phyloP scores from a whole-genome alignment of 30 jellyfish, hydroid and myxozoan species.

The Hydra vulgaris region DNA sequence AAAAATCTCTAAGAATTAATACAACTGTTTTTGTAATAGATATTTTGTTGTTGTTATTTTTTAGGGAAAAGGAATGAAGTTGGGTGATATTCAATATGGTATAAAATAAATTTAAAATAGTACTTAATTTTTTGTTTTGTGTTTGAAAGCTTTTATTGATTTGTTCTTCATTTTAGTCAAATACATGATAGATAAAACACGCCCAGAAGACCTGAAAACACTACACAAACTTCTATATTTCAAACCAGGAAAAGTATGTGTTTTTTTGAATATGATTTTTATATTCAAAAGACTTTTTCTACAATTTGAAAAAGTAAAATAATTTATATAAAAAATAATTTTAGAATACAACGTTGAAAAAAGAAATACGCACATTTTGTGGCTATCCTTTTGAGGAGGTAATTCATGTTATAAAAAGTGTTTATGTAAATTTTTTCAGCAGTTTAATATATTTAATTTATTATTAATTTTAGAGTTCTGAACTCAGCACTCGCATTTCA shows the following conservation, averaged over 20 bases:
- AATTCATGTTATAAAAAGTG: background rate
- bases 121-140: no score
- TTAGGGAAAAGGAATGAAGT: slow-evolving; percentile 57
- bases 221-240: slow-evolving; percentile 40
- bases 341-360: slow-evolving; percentile 38
- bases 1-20: no score
- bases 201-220: slow-evolving; percentile 53
- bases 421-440: no score
- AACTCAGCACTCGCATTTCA: background rate
- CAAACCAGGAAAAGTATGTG: slow-evolving; percentile 43
- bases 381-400: slow-evolving; percentile 71
- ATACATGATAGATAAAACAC: slow-evolving; percentile 38
- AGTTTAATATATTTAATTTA: background rate
- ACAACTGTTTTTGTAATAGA: background rate
- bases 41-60: no score
- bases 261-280: no score
- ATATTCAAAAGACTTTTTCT: background rate
- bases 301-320: background rate
- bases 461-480: slow-evolving; percentile 10
- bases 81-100: slow-evolving; percentile 63
- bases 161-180: slow-evolving; percentile 14
- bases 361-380: slow-evolving; percentile 50
- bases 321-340: background rate
- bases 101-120: background rate
- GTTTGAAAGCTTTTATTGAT: no score